These are phyloP conservation scores for Otus sunia DNA, from an alignment of 2,113 vertebrate genomes.

Conservation along the genomic window DNA sequence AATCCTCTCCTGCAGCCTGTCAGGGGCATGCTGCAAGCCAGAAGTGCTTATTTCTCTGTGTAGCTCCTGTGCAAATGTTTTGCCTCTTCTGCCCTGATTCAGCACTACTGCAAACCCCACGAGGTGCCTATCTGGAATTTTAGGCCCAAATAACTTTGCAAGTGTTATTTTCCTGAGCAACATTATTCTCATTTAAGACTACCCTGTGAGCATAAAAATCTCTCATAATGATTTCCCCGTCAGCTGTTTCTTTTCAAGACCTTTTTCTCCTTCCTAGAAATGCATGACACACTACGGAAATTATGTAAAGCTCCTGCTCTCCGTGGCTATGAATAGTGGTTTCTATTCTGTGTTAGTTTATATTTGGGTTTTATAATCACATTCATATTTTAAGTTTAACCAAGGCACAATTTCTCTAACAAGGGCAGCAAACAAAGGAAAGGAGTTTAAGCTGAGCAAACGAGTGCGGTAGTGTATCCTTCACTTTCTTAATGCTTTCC, in stretches of 20 bases:
- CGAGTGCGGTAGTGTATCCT: background rate
- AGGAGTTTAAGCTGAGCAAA: constrained; percentile 12
- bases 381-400: constrained; percentile 60
- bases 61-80: background rate
- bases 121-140: background rate
- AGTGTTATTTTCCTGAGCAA: background rate
- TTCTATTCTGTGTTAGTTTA: constrained; percentile 40
- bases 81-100: constrained; percentile 7
- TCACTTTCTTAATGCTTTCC: background rate
- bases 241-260: constrained; percentile 51
- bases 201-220: constrained; percentile 36
- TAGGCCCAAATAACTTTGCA: background rate
- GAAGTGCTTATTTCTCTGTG: background rate
- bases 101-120: background rate
- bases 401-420: constrained; percentile 48
- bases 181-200: constrained; percentile 18
- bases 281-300: background rate
- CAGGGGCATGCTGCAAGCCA: background rate
- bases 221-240: constrained; percentile 34
- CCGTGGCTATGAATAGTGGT: constrained; percentile 32
- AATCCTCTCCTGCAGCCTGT: background rate
- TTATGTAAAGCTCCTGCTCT: constrained; percentile 53
- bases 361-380: constrained; percentile 62
- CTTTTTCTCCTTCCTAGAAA: constrained; percentile 59
- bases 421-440: constrained; percentile 54